phyloP scores from a whole-genome alignment of 2,113 vertebrate species.

The Rhinolophus ferrumequinum region DNA sequence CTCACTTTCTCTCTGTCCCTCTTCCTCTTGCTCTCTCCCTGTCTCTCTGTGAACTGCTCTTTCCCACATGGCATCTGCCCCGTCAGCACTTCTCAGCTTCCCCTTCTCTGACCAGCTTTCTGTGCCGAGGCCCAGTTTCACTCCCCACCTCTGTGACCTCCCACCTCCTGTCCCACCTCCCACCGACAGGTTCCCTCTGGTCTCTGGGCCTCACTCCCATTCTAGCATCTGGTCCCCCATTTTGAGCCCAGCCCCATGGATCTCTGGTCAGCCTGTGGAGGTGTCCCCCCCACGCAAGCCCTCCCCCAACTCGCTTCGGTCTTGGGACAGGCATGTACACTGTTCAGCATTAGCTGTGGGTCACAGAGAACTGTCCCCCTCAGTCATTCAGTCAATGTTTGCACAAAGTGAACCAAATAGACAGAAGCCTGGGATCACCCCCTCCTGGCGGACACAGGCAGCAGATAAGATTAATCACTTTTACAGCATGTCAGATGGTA shows the following conservation, averaged over 20 bases:
- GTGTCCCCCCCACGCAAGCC: rapidly evolving
- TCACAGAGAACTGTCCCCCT: neutral
- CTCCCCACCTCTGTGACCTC: rapidly evolving
- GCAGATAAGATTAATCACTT: neutral
- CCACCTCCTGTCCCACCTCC: neutral
- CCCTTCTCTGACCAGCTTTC: neutral
- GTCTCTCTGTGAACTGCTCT: neutral
- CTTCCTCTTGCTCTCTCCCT: neutral
- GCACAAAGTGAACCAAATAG: neutral
- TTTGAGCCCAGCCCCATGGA: neutral
- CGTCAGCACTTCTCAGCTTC: neutral
- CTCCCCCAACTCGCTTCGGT: rapidly evolving
- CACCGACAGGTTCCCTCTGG: neutral
- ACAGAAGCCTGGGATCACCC: neutral
- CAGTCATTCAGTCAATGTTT: neutral
- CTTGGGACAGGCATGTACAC: neutral
- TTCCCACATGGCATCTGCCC: rapidly evolving
- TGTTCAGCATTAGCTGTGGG: no score
- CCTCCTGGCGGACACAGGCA: neutral
- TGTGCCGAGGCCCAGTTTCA: neutral
- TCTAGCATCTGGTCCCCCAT: rapidly evolving
- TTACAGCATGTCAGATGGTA: neutral
- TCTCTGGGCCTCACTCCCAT: neutral
- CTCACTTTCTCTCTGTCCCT: neutral
- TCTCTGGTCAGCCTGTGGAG: neutral